Evolutionary conservation across 2,113 vertebrate genomes (phyloP).

Genomic region (Hypocryptadius cinnamomeus): DNA sequence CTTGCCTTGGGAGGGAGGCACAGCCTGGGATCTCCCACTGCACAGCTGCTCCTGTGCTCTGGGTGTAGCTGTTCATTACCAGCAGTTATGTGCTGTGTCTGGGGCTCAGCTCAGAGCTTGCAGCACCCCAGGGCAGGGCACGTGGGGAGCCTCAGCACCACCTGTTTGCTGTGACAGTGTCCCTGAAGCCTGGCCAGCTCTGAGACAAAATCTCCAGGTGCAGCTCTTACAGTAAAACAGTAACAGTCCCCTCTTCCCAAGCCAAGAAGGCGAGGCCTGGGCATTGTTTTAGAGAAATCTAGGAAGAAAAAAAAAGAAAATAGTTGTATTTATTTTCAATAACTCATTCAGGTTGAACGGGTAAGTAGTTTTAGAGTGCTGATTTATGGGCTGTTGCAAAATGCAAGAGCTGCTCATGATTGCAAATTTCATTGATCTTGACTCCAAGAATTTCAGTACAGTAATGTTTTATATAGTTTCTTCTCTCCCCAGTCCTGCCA

Average conservation of each 20-base stretch:
- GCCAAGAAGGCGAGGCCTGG: not conserved
- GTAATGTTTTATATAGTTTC: not conserved
- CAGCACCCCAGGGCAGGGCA: not conserved
- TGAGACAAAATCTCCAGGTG: not conserved
- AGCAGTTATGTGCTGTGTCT: not conserved
- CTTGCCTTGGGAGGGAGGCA: not conserved
- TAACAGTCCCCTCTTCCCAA: not conserved
- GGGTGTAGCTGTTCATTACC: not conserved
- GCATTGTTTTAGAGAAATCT: not conserved
- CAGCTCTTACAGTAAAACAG: not conserved
- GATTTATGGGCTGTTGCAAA: conserved; percentile 18
- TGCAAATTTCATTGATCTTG: conserved; percentile 22
- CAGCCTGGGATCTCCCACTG: not conserved
- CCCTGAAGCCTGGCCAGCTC: not conserved
- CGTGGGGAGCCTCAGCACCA: not conserved
- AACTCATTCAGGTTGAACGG: not conserved
- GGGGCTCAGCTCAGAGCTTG: not conserved
- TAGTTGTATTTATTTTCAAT: conserved; percentile 15
- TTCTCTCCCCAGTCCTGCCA: not conserved
- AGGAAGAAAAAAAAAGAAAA: not conserved
- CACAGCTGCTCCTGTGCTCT: fast-evolving
- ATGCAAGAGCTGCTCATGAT: conserved; percentile 1
- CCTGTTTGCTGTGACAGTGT: not conserved
- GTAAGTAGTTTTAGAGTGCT: not conserved
- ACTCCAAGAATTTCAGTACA: not conserved